phyloP scores from a whole-genome alignment of 2,113 vertebrate genomes.

The Corvus cornix region DNA sequence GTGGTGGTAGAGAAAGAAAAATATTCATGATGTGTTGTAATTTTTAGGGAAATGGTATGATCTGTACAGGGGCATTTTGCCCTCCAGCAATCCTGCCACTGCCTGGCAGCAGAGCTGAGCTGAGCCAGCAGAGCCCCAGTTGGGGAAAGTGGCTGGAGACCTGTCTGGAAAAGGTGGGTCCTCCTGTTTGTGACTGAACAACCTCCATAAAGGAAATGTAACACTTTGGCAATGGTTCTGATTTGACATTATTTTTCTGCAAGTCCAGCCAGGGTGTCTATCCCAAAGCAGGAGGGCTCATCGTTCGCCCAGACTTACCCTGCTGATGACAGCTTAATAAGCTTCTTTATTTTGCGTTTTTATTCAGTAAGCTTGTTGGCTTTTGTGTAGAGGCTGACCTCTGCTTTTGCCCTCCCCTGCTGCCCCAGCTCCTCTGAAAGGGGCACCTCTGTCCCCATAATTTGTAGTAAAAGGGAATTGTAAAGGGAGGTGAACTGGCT shows the following conservation, averaged over 20 bases:
- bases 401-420: conserved; percentile 9
- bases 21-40: not conserved
- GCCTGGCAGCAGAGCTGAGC: rapidly evolving
- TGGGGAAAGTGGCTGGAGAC: not conserved
- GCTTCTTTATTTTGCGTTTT: conserved; percentile 68
- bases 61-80: not conserved
- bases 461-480: conserved; percentile 46
- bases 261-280: not conserved
- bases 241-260: not conserved
- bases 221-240: not conserved
- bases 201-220: not conserved
- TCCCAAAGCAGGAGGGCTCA: not conserved
- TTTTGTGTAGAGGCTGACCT: conserved; percentile 70
- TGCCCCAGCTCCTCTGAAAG: conserved; percentile 19
- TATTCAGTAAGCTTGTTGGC: conserved; percentile 62
- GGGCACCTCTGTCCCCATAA: conserved; percentile 45
- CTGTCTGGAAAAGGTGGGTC: not conserved
- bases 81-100: not conserved
- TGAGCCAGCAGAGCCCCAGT: not conserved
- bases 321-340: conserved; percentile 68
- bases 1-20: not conserved
- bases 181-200: not conserved
- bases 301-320: conserved; percentile 42
- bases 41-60: not conserved
- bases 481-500: not conserved